A percentile compares a stretch with the other conserved stretches of the same genome.
These are phyloP conservation scores for Romanogobio albipinnatus DNA, from an alignment of 2,113 vertebrate species.

Conservation along the genomic window DNA sequence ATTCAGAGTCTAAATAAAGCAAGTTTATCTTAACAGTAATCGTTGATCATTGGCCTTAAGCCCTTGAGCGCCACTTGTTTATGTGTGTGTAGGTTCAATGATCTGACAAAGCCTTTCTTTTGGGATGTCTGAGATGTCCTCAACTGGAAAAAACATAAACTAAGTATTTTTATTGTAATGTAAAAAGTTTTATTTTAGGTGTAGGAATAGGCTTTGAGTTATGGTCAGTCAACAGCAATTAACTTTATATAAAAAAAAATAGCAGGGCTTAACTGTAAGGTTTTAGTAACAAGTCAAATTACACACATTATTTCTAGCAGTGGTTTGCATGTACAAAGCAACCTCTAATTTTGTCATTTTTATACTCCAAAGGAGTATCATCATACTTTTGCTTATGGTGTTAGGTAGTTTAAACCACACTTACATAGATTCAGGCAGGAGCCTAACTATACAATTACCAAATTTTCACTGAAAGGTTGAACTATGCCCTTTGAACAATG, in stretches of 20 bases:
- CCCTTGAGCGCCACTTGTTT: neutral
- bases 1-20: conserved; percentile 36
- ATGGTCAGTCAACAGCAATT: neutral
- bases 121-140: neutral
- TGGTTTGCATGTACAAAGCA: neutral
- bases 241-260: neutral
- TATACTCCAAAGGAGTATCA: neutral
- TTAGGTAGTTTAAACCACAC: neutral
- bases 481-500: neutral
- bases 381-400: neutral
- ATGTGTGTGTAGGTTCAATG: neutral
- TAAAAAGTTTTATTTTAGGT: neutral
- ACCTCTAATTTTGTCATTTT: neutral
- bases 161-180: neutral
- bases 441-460: neutral
- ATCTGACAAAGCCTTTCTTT: neutral
- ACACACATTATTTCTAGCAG: neutral
- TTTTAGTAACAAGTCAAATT: neutral
- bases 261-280: neutral
- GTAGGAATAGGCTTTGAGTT: neutral
- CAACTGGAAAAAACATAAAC: neutral
- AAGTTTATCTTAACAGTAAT: conserved; percentile 29
- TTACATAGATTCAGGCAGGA: neutral
- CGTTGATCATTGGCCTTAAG: conserved; percentile 14
- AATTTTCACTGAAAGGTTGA: neutral